Conservation (phyloP, 2,113 vertebrate species). For the Otus sunia region DNA sequence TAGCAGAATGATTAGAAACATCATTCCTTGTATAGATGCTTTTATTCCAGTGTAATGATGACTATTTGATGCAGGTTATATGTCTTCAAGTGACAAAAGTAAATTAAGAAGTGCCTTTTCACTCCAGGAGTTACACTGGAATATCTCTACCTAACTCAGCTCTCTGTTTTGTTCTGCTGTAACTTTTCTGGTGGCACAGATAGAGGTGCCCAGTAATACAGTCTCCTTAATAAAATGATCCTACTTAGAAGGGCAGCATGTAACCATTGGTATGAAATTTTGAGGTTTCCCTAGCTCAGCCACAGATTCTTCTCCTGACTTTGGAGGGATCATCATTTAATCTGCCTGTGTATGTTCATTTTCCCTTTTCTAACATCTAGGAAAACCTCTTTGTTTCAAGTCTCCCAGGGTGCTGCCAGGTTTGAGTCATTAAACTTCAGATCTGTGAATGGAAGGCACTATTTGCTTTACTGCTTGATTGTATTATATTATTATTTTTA, state of each 20-base stretch:
- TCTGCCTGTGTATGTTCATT: background rate
- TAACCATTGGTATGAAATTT: background rate
- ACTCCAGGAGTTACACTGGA: background rate
- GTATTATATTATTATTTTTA: background rate
- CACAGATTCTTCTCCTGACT: background rate
- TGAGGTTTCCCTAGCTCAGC: background rate
- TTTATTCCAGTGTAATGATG: background rate
- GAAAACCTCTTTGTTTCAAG: background rate
- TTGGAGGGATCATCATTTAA: background rate
- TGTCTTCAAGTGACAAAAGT: background rate
- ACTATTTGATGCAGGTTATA: background rate
- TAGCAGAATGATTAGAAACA: background rate
- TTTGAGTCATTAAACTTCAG: constrained; percentile 9
- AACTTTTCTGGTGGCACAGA: background rate
- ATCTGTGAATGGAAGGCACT: background rate
- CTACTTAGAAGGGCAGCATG: background rate
- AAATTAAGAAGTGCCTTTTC: background rate
- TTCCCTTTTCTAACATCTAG: background rate
- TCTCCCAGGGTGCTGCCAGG: background rate
- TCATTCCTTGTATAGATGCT: background rate
- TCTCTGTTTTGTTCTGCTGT: background rate
- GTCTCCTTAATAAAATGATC: background rate
- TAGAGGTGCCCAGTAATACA: background rate
- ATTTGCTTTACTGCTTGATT: background rate
- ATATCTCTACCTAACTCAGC: background rate